Evolutionary conservation across 2,797 vertebrate species (phyloP), one percentile per base, ranked within the genome.

Genomic region (Artibeus jamaicensis): DNA sequence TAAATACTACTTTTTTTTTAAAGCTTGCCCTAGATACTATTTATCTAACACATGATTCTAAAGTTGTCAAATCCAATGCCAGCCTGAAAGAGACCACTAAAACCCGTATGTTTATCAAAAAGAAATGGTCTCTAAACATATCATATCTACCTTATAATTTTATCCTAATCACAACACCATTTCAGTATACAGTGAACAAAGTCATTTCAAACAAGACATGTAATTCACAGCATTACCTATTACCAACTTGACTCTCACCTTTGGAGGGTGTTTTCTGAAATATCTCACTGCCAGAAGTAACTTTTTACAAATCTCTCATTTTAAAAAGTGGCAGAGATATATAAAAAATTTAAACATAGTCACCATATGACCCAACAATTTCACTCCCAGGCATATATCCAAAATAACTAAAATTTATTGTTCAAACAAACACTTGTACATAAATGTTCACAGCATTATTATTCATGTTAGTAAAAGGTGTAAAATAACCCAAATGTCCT

Each of bases 1-100:
- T 96, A 97, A 94, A 85, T 1, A 71, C 71, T 53, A 53, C 46
- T 94, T 97, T 93, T 97, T 93, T 88, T 85, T 92, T 15, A 93
- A 96, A 96, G 71, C 59, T 89, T 93, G 53, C 50, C 83, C 92
- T 95, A 94, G 95, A 97, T 96, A 81, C 21, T 98, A 77, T 85
- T 95, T 95, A 97, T 89, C 90, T 96, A 96, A 96, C 74, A 19
- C 86, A 76, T 65, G 94, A 92, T 95, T 93, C 71, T 86, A 96
- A 70, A 65, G 53, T 82, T 70, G 67, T 68, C 90, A 96, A 92
- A 77, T 85, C 55, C 73, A 94, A 46, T 73, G 89, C 81, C 90
- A 90, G 73, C n/a, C 85, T 65, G 3, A 89, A 73, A n/a, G 34
- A 53, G 32, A 95, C 32, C 77, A 53, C 59, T 71, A 78, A 90